phyloP scores from a whole-genome alignment of 2,888 invertebrate genomes.

The Amiota communis region DNA sequence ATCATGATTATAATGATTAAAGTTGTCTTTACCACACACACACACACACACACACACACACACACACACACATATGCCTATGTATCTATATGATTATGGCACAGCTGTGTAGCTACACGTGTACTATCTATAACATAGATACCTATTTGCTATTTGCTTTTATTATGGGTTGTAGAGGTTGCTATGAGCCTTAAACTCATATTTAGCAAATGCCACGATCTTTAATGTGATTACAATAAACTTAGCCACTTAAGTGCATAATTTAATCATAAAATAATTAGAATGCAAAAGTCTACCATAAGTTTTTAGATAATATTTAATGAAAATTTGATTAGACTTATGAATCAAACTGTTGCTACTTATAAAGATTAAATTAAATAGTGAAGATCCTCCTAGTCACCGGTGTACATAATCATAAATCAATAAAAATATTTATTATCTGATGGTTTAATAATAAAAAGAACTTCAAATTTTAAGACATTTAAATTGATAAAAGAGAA shows the following conservation, averaged over 20 bases:
- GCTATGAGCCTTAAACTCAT: too few species aligned
- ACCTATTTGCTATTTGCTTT: too few species aligned
- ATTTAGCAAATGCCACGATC: neutral
- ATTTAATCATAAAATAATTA: neutral
- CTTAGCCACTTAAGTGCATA: conserved; percentile 17
- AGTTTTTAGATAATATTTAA: neutral
- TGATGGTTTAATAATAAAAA: neutral
- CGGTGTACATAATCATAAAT: too few species aligned
- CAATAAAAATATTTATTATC: too few species aligned
- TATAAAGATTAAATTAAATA: too few species aligned
- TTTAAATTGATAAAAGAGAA: neutral
- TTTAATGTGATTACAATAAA: too few species aligned
- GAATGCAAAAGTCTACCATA: neutral
- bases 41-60: neutral
- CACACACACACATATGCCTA: neutral
- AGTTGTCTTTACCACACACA: conserved; percentile 1
- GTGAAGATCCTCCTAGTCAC: neutral
- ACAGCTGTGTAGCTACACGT: neutral
- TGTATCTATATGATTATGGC: neutral
- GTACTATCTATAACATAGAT: too few species aligned
- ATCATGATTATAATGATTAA: conserved; percentile 15
- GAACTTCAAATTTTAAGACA: neutral
- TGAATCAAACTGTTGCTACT: neutral
- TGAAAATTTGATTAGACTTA: neutral
- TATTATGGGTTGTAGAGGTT: too few species aligned